Conservation (phyloP, 2,797 vertebrate genomes). For the Micrastur ruficollis region DNA sequence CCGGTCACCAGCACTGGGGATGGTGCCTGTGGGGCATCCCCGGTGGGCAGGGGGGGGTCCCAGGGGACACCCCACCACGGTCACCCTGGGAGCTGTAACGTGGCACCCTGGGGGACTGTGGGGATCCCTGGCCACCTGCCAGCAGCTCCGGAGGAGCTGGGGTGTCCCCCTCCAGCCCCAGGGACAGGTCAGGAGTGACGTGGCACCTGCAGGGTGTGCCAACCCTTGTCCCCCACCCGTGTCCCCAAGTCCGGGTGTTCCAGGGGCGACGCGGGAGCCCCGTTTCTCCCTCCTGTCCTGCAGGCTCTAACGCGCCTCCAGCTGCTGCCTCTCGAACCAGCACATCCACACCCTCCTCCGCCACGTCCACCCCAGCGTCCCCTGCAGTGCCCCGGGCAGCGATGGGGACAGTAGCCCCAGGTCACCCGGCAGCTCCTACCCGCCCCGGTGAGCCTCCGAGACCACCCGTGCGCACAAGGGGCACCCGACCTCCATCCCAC, state of each 20-base stretch:
- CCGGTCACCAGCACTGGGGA: neutral
- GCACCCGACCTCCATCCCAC: neutral
- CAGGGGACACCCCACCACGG: neutral
- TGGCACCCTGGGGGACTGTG: neutral
- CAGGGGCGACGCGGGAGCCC: conserved; percentile 22
- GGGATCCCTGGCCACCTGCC: neutral
- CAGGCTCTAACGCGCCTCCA: conserved; percentile 67
- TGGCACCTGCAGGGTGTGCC: neutral
- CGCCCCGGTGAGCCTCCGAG: conserved; percentile 63
- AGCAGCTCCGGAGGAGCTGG: neutral
- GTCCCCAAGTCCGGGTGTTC: neutral
- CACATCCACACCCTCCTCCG: conserved; percentile 66
- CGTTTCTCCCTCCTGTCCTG: conserved; percentile 70
- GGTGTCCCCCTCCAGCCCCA: neutral
- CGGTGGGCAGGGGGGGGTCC: neutral
- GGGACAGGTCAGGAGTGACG: conserved; percentile 16
- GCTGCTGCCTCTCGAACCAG: conserved; percentile 71
- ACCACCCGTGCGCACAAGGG: neutral
- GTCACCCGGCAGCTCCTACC: conserved; percentile 60
- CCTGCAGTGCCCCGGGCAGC: conserved; percentile 50
- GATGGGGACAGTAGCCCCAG: conserved; percentile 59
- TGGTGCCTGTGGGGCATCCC: neutral
- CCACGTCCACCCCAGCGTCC: conserved; percentile 61
- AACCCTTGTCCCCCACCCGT: neutral
- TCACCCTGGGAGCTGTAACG: neutral